A percentile compares a stretch with the other conserved stretches of the same genome.
Evolutionary conservation across 2,113 vertebrate species (phyloP).

Genomic region (Plecturocebus donacophilus): DNA sequence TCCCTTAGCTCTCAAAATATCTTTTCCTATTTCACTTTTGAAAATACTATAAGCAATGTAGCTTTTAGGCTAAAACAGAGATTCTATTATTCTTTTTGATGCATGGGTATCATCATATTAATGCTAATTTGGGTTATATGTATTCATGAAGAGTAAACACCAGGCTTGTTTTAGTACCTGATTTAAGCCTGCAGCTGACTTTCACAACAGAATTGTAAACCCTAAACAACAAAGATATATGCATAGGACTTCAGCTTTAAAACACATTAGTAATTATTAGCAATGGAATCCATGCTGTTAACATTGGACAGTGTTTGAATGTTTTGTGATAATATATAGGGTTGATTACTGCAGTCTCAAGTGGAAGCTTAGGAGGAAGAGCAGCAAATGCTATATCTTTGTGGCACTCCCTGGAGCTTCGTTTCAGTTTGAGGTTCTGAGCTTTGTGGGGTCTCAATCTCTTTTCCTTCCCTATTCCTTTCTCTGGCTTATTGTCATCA

Average conservation of each 20-base stretch:
- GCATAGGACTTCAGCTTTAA: neutral
- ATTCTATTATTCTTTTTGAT: conserved; percentile 23
- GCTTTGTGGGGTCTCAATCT: conserved; percentile 55
- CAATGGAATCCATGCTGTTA: conserved; percentile 17
- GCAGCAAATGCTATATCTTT: conserved; percentile 50
- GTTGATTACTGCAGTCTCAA: conserved; percentile 54
- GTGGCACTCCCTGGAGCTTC: conserved; percentile 43
- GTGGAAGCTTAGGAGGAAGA: neutral
- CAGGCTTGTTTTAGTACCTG: conserved; percentile 9
- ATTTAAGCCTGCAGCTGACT: conserved; percentile 53
- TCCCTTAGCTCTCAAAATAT: neutral
- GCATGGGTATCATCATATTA: neutral
- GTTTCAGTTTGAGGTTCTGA: conserved; percentile 61
- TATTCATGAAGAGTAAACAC: conserved; percentile 46
- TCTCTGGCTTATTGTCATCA: neutral
- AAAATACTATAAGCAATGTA: neutral
- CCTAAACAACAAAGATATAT: neutral
- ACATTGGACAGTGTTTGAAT: conserved; percentile 32
- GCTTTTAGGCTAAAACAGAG: conserved; percentile 14
- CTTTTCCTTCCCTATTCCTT: conserved; percentile 14
- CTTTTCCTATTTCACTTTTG: conserved; percentile 22
- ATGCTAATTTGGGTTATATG: conserved; percentile 36
- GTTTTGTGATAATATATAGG: conserved; percentile 42
- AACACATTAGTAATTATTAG: conserved; percentile 34
- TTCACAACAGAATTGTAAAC: conserved; percentile 24